These are phyloP conservation scores for Isichthys henryi DNA, from an alignment of 2,113 vertebrate genomes.

Conservation along the genomic window DNA sequence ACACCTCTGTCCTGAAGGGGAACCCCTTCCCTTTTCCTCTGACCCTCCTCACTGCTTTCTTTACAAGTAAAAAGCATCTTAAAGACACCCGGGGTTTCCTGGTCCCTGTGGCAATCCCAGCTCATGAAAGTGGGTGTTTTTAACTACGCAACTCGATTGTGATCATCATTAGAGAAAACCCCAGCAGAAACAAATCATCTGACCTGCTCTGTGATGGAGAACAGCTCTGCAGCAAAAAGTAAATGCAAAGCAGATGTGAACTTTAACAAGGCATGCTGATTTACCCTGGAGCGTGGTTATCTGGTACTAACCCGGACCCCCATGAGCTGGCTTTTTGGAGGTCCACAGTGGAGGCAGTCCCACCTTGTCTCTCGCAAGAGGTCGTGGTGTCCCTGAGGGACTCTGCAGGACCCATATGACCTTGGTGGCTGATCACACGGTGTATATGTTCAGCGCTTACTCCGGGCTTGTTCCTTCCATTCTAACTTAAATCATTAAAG, in stretches of 20 bases:
- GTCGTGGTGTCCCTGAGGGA: neutral
- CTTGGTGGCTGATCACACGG: neutral
- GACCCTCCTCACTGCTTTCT: neutral
- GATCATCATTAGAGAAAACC: neutral
- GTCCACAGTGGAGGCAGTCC: neutral
- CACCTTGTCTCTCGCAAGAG: neutral
- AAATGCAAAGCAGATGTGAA: slow-evolving; percentile 4
- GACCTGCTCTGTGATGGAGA: neutral
- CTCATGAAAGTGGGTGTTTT: neutral
- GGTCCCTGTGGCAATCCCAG: no score
- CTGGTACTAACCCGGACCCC: neutral
- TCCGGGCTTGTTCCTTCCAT: neutral
- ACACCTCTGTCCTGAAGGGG: neutral
- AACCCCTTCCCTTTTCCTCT: neutral
- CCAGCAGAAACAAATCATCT: neutral
- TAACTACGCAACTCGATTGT: neutral
- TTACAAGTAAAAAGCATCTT: neutral
- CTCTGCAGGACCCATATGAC: neutral
- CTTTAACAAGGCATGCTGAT: neutral
- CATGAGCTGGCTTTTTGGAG: neutral
- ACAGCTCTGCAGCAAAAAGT: neutral
- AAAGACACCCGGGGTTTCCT: neutral
- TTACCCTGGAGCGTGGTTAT: neutral
- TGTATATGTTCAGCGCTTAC: neutral
- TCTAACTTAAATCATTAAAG: neutral